Evolutionary conservation across 2,888 invertebrate genomes (phyloP).

Genomic region (Holacanthella duospinosa): DNA sequence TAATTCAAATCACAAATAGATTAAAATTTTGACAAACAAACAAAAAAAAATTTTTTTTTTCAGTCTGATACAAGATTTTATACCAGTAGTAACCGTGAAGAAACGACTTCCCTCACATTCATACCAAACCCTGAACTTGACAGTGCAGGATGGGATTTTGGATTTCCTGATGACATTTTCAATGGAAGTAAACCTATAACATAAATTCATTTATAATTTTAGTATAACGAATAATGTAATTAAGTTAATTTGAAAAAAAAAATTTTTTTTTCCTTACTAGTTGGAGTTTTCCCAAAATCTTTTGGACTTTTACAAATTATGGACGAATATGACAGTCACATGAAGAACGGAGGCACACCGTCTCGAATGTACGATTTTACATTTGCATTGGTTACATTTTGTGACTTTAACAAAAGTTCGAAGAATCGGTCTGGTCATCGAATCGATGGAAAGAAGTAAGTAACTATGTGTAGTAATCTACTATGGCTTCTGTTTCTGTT

Average conservation of each 20-base stretch:
- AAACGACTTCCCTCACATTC: neutral
- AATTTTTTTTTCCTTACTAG: no score
- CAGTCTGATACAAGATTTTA: neutral
- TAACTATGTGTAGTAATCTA: no score
- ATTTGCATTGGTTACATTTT: neutral
- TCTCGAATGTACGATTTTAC: constrained; percentile 6
- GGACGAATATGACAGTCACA: neutral
- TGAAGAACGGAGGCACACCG: neutral
- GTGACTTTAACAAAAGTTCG: neutral
- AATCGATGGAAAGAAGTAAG: constrained; percentile 5
- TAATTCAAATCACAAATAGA: no score
- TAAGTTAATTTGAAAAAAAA: no score
- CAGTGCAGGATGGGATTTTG: neutral
- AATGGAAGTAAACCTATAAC: neutral
- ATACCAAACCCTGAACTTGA: neutral
- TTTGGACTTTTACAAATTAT: neutral
- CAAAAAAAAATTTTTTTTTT: neutral
- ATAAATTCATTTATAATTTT: no score
- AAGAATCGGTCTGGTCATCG: neutral
- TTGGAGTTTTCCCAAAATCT: neutral
- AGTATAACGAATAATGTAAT: no score
- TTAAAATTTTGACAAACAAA: no score
- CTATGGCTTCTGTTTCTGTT: no score
- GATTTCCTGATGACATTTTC: neutral
- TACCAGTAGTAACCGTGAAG: no score